These are phyloP conservation scores for Elymnias hypermnestra DNA, from an alignment of 1,140 invertebrate species.

Conservation along the genomic window DNA sequence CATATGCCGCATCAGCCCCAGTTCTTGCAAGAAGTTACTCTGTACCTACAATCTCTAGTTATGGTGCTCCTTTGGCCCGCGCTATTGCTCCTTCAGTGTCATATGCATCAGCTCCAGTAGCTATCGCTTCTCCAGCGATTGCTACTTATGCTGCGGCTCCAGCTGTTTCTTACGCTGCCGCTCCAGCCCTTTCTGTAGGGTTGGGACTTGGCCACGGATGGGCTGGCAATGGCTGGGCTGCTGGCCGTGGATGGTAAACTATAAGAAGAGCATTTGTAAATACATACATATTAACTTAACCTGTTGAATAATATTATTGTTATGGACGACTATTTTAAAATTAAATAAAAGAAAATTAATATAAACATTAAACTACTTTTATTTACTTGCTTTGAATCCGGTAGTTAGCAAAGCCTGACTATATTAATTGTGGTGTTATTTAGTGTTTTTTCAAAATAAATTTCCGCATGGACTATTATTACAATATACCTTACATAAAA, in stretches of 20 bases:
- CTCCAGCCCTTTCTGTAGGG: conserved; percentile 16
- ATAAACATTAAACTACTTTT: no score
- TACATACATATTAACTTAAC: conserved; percentile 2
- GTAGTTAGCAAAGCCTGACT: no score
- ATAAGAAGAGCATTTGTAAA: conserved; percentile 13
- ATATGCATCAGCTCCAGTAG: conserved; percentile 24
- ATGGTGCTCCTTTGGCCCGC: conserved; percentile 27
- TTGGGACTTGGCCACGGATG: no score
- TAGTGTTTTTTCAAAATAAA: no score
- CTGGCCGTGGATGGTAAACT: conserved; percentile 26
- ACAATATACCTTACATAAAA: no score
- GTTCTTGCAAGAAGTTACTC: conserved; percentile 19
- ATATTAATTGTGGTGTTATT: no score
- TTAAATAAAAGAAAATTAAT: conserved; percentile 17
- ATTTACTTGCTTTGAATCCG: no score
- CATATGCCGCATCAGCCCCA: conserved; percentile 30
- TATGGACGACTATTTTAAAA: conserved; percentile 14
- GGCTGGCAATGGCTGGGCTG: conserved; percentile 8
- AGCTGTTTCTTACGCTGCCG: conserved; percentile 29
- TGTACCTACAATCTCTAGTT: conserved; percentile 24
- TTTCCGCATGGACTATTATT: no score
- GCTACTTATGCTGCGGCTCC: conserved; percentile 30
- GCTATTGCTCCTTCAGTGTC: conserved; percentile 22
- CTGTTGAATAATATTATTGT: conserved; percentile 16
- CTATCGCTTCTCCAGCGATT: conserved; percentile 34